Base-by-base conservation (phyloP, 1,140 invertebrate genomes). In the Gryllus bimaculatus region DNA sequence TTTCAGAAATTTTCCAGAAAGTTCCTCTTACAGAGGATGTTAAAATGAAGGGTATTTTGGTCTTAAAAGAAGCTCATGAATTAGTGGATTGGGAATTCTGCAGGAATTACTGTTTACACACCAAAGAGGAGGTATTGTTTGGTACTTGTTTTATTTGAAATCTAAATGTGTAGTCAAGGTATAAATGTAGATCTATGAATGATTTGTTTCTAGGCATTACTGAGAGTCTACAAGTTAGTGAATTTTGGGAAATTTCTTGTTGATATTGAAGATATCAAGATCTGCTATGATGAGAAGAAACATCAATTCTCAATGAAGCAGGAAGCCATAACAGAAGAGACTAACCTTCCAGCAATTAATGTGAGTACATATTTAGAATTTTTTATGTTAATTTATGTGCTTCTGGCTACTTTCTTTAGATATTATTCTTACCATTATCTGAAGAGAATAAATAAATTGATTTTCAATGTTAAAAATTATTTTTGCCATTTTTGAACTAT, bases 11-110 rank as follows among this genome's bases (percentile, higher is more conserved):
- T 8, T 80, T 76, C 39, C n/a, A n/a, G 18, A 88, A 84, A 78
- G 88, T 93, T 26, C 92, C 93, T 15, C 83, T 94, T 13, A 89
- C 89, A 0, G 93, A 95, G 86, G 93, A 94, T 83, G 87, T 92
- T 1, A 89, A 91, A 81, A 86, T 94, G 47, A 90, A 91, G 84
- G 90, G 91, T 7, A 89, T 93, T 48, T 89, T 89, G 80, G 88
- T 93, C 47, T 89, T 93, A 21, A 88, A 90, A 81, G 86, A 8
- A 87, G 80, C 88, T 89, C 91, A 93, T 80, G 88, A 90, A 78
- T 86, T 89, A 47, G 85, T 93, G 2, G 88, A 94, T 82, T 93
- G 93, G 92, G 87, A 88, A 74, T 87, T 89, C 76, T 84, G 89
- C 12, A 84, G 89, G 73, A 89, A 89, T 8, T 88, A 86, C 75